Conservation (phyloP, 23 tunicate species). For the Ascidia mentula region DNA sequence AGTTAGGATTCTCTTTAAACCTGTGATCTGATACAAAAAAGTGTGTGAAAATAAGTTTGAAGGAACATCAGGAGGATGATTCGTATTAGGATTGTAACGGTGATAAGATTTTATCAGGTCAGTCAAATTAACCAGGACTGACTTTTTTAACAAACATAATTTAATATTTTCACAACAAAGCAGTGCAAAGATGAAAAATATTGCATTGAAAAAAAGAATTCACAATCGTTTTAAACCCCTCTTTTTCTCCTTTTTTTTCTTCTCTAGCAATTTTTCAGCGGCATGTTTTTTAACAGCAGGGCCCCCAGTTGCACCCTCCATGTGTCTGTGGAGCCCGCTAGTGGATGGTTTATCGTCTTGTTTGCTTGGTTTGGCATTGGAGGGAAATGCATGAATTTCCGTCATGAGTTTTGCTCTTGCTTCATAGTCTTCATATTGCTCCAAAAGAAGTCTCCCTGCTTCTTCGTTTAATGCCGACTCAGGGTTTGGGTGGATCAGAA, state of each 20-base stretch:
- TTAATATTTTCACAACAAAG: too few relatives aligned
- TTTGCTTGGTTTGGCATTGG: neutral
- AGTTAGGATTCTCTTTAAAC: too few relatives aligned
- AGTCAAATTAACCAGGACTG: too few relatives aligned
- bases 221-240: constrained; percentile 85
- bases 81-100: too few relatives aligned
- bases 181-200: neutral
- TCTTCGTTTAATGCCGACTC: constrained; percentile 97
- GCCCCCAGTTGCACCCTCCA: constrained; percentile 24
- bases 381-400: constrained; percentile 83
- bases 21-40: too few relatives aligned
- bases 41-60: too few relatives aligned
- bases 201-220: neutral
- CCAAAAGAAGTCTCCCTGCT: constrained; percentile 82
- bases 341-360: constrained; percentile 73
- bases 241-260: constrained; percentile 84
- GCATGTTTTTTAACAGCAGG: constrained; percentile 86
- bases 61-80: too few relatives aligned
- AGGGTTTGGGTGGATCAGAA: constrained; percentile 94
- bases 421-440: constrained; percentile 75
- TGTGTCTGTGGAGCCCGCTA: constrained; percentile 42
- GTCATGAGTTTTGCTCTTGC: constrained; percentile 87
- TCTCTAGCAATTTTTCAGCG: constrained; percentile 74
- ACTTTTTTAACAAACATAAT: too few relatives aligned
- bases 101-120: too few relatives aligned